Evolutionary conservation across 2,888 invertebrate genomes (phyloP).

Genomic region (Beris morrisii): DNA sequence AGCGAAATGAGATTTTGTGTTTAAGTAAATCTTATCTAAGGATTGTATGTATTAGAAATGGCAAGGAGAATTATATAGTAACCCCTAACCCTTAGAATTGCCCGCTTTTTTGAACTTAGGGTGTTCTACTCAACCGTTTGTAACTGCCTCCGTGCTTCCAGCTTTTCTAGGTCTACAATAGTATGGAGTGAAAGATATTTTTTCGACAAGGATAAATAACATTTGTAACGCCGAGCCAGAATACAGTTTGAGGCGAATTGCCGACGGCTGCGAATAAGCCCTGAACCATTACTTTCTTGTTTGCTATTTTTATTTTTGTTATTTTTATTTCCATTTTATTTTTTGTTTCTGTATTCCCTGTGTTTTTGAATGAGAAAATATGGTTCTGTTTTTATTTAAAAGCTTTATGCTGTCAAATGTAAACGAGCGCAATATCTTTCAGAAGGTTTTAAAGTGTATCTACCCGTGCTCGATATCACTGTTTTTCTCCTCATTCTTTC

Average conservation of each 20-base stretch:
- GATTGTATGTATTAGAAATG: neutral
- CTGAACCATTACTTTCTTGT: constrained; percentile 9
- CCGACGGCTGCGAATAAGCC: constrained; percentile 1
- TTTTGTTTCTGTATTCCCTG: neutral
- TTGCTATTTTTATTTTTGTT: constrained; percentile 1
- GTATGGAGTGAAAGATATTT: neutral
- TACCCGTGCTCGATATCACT: neutral
- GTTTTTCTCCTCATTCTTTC: no score
- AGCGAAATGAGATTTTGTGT: constrained; percentile 13
- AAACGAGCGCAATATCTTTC: constrained; percentile 25
- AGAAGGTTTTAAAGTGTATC: constrained; percentile 6
- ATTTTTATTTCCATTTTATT: neutral
- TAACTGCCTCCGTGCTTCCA: neutral
- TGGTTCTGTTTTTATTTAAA: constrained; percentile 14
- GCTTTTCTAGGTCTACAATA: neutral
- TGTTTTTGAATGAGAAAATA: neutral
- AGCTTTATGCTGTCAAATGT: constrained; percentile 19
- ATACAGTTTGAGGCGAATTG: constrained; percentile 12
- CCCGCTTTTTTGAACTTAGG: neutral
- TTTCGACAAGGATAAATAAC: neutral
- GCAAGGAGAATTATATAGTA: no score
- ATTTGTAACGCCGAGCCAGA: constrained; percentile 8
- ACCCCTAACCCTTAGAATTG: no score
- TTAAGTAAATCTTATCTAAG: constrained; percentile 4
- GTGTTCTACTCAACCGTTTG: neutral